Base-by-base conservation (phyloP, 64 coral and sea anemone genomes). In the Actinia equina region DNA sequence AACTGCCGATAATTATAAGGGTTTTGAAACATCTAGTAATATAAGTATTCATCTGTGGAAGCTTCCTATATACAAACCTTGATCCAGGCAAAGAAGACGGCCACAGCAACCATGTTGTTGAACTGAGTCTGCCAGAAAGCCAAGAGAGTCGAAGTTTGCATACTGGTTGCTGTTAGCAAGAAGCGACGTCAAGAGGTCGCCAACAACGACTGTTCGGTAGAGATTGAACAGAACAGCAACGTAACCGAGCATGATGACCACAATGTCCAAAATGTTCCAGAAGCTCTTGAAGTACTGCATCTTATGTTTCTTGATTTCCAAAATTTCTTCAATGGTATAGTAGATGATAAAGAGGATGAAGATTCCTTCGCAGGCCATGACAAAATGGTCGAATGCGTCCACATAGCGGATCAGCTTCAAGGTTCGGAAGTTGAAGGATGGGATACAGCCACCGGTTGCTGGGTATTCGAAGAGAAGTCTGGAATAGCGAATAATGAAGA, bases 41-140 rank as follows among this genome's bases (percentile, higher is more conserved):
- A 37, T 37, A 37, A 37, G 30, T 37, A 37, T 37, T 37, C 46
- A 6, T 49, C 46, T 49, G 46, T 49, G 46, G 4, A 57, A 57
- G 15, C 55, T 57, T 41, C 3, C 6, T 78, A 41, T 30, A 78
- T 65, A 60, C 83, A 85, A 59, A 94, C 97, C 97, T 99, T 99
- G 86, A 99, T 99, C 97, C 97, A 99, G 5, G 97, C 93, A 54
- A 99, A 99, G 87, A 99, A 99, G 8, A 99, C 97, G 14, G 97
- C 97, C 18, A 99, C 79, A 41, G 97, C 97, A 85, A 99, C 93
- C 64, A 95, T 95, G 86, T 99, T 99, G 82, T 99, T 99, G 86
- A 99, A 99, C 65, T 95, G 93, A 14, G 93, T 95, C 86, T 99
- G 97, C 93, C 93, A 99, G 88, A 93, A n/a, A 95, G 19, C 93